Evolutionary conservation across 35 echinoderm and acorn worm species (phyloP), one percentile per base, ranked within the genome.

Genomic region (Amphiura filiformis): DNA sequence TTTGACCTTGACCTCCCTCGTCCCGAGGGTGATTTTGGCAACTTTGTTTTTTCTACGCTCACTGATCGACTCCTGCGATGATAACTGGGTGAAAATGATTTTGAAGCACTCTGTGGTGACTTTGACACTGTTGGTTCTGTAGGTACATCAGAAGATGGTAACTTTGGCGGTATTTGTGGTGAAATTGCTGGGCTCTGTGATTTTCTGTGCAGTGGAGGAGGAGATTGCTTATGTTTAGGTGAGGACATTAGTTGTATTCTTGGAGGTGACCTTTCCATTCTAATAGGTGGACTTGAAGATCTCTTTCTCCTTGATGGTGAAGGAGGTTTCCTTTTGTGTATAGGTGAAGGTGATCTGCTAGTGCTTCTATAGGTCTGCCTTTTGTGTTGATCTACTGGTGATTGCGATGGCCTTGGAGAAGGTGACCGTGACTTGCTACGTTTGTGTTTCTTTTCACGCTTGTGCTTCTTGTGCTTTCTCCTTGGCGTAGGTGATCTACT

Each of bases 381-480:
- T n/a, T 23, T 70, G 11, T 1, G 26, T 26, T 70, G 1, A 13
- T 70, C 61, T n/a, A 70, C 61, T 70, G 15, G 61, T 47, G 41
- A 47, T 4, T 17, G 61, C 2, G 61, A 70, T 15, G 61, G 7
- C 61, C 61, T 70, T 30, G 61, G 61, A 23, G 61, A 70, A 15
- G 47, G 57, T 18, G 83, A 85, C 7, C 83, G 83, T 4, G 83
- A 85, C 37, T 37, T 85, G 23, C 49, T 61, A 32, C 35, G 35
- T 37, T 37, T 85, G 56, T 35, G 33, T 32, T 36, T 41, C 31
- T 13, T 85, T 40, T 65, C 49, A 18, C n/a, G 31, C 65, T 35
- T 52, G 30, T 61, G 44, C 44, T 37, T 85, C 56, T 0, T 85
- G 31, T 65, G 31, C 35, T 65, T 37, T 18, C 33, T 40, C 35